A percentile compares a stretch with the other conserved stretches of the same genome.
Conservation (phyloP, 2,797 vertebrate genomes). For the Thamnophis elegans region DNA sequence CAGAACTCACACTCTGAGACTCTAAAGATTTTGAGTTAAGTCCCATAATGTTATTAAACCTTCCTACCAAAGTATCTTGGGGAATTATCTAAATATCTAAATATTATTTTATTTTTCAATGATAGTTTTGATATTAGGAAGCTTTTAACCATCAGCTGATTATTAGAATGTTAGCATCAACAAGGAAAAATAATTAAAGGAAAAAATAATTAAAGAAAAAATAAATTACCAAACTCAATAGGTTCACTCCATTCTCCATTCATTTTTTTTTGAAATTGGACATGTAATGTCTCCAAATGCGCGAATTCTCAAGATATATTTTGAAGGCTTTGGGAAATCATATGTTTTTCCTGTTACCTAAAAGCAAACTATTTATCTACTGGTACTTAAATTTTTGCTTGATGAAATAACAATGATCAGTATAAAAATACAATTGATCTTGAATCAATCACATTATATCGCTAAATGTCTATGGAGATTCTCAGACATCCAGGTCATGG, state of each 20-base stretch:
- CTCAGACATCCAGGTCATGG: too few relatives aligned
- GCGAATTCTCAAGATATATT: constrained; percentile 56
- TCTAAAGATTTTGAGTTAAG: not conserved
- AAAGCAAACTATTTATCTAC: constrained; percentile 25
- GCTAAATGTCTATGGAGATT: too few relatives aligned
- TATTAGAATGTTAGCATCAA: not conserved
- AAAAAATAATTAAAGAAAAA: not conserved
- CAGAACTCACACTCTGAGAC: not conserved
- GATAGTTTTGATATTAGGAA: too few relatives aligned
- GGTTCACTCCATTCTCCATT: constrained; percentile 62
- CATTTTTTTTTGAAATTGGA: fast-evolving
- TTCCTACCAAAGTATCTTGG: not conserved
- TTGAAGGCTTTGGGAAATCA: constrained; percentile 31
- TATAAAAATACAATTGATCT: not conserved
- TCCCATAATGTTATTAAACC: not conserved
- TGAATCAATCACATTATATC: not conserved
- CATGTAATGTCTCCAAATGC: not conserved
- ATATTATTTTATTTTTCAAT: not conserved
- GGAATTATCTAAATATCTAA: not conserved
- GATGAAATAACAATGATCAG: not conserved
- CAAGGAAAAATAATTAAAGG: not conserved
- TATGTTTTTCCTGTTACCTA: constrained; percentile 5
- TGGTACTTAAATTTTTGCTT: not conserved
- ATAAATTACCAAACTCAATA: constrained; percentile 53
- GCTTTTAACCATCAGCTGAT: not conserved